Evolutionary conservation across 2,888 invertebrate species (phyloP).

Genomic region (Bruchidius siliquastri): DNA sequence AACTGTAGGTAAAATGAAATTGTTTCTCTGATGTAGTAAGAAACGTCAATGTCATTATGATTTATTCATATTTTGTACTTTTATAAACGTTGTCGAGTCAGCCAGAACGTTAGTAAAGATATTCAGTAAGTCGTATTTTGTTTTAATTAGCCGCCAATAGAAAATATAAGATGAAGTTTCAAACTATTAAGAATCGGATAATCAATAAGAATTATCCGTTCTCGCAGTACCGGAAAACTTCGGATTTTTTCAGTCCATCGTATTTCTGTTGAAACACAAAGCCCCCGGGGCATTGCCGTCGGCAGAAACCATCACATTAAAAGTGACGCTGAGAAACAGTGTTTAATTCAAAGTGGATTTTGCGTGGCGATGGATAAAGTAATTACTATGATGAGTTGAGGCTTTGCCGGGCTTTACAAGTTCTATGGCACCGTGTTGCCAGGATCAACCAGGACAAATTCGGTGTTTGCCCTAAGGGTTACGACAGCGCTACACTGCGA

Average conservation of each 20-base stretch:
- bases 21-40: too few species aligned
- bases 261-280: not conserved
- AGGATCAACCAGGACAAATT: constrained; percentile 29
- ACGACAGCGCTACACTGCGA: constrained; percentile 1
- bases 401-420: constrained; percentile 24
- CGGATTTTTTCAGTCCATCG: not conserved
- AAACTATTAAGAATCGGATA: too few species aligned
- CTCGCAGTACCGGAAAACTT: not conserved
- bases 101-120: too few species aligned
- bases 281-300: not conserved
- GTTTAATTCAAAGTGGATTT: not conserved
- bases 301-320: not conserved
- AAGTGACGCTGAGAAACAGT: not conserved
- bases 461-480: constrained; percentile 8
- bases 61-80: too few species aligned
- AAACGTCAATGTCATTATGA: too few species aligned
- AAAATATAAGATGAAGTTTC: too few species aligned
- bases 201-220: too few species aligned
- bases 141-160: too few species aligned
- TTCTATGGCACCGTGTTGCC: constrained; percentile 23
- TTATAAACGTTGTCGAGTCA: too few species aligned
- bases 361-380: constrained; percentile 30
- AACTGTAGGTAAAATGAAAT: too few species aligned
- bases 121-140: too few species aligned
- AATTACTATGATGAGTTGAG: constrained; percentile 33